A percentile compares a stretch with the other conserved stretches of the same genome.
Evolutionary conservation across 2,797 vertebrate genomes (phyloP).

Genomic region (Cyclura pinguis): DNA sequence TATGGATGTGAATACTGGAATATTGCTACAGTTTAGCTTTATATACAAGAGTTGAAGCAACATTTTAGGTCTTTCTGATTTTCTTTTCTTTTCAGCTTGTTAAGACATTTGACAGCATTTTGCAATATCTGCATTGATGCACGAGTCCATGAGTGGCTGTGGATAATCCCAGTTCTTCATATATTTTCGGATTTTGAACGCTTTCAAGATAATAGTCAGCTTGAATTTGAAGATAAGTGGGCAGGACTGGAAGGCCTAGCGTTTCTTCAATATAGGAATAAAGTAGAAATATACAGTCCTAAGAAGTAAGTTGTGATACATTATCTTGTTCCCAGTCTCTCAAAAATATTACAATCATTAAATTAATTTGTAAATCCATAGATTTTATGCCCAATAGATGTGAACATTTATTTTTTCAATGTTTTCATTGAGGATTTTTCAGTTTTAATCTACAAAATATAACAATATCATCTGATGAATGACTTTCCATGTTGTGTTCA

Average conservation of each 20-base stretch:
- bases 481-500: too few relatives aligned
- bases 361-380: background rate
- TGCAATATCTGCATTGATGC: slow-evolving; percentile 44
- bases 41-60: background rate
- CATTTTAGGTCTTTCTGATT: accelerated
- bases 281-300: accelerated
- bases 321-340: background rate
- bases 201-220: background rate
- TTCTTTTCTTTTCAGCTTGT: slow-evolving; percentile 55
- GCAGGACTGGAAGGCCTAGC: slow-evolving; percentile 78
- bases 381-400: too few relatives aligned
- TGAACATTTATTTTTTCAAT: too few relatives aligned
- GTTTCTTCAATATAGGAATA: accelerated
- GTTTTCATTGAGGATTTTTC: background rate
- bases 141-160: slow-evolving; percentile 76
- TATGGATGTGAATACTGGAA: too few relatives aligned
- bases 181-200: slow-evolving; percentile 67
- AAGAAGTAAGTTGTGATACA: background rate
- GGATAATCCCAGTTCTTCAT: slow-evolving; percentile 88
- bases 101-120: background rate
- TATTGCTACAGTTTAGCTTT: background rate
- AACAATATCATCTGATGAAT: background rate
- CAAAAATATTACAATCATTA: background rate
- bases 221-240: slow-evolving; percentile 72
- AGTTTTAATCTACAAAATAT: background rate